These are phyloP conservation scores for Ancistrus triradiatus DNA, from an alignment of 2,113 vertebrate species.

Conservation along the genomic window DNA sequence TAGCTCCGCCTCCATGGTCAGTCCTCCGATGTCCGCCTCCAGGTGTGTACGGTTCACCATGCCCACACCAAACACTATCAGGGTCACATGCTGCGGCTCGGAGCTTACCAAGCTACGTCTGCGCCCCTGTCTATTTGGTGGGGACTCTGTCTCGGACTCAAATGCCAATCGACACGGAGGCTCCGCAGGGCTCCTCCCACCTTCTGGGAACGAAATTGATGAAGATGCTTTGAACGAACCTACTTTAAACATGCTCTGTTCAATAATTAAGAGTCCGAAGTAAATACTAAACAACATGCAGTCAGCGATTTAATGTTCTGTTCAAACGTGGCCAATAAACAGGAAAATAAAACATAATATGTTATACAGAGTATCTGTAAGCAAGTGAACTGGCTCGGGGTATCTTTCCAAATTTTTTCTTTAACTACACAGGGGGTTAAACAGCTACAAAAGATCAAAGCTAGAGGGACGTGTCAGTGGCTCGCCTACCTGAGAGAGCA, in stretches of 20 bases:
- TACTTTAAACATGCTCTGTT: neutral
- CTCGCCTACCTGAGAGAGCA: conserved; percentile 76
- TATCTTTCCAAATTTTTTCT: too few relatives aligned
- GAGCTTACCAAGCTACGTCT: conserved; percentile 83
- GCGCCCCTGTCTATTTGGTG: conserved; percentile 63
- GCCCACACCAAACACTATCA: conserved; percentile 94
- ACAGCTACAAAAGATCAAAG: too few relatives aligned
- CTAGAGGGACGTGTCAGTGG: too few relatives aligned
- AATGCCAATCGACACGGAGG: conserved; percentile 83
- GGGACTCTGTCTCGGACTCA: conserved; percentile 87
- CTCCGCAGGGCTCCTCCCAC: conserved; percentile 80
- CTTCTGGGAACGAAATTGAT: conserved; percentile 47
- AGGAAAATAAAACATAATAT: too few relatives aligned
- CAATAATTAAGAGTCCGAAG: too few relatives aligned
- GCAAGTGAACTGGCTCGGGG: too few relatives aligned
- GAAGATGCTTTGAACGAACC: too few relatives aligned
- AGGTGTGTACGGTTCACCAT: conserved; percentile 97
- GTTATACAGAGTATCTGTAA: too few relatives aligned
- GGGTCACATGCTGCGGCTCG: conserved; percentile 90
- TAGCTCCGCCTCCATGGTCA: conserved; percentile 96
- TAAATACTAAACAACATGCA: too few relatives aligned
- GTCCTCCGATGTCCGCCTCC: conserved; percentile 93
- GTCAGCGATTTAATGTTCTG: too few relatives aligned
- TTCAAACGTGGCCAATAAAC: too few relatives aligned
- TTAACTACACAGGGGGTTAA: too few relatives aligned